Conservation (phyloP, 2,113 vertebrate genomes). For the Semnopithecus entellus region DNA sequence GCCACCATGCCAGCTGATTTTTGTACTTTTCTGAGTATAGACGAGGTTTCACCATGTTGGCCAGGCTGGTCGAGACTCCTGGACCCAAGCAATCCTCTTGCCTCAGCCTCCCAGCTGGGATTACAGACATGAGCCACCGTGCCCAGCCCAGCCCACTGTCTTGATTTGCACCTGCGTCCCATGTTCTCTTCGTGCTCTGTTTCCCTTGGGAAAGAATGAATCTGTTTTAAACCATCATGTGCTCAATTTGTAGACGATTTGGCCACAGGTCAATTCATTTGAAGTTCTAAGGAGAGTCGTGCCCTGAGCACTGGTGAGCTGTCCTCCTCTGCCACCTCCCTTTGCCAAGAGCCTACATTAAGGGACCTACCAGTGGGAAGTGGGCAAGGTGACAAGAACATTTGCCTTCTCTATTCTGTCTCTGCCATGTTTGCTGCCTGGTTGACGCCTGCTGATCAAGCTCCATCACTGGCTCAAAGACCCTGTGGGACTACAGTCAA, state of each 20-base stretch:
- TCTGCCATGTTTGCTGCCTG: neutral
- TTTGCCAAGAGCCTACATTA: neutral
- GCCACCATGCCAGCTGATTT: no score
- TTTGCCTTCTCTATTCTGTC: neutral
- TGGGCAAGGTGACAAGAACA: neutral
- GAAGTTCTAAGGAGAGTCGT: neutral
- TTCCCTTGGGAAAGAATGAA: slow-evolving; percentile 35
- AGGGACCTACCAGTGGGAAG: neutral
- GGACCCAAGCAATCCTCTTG: no score
- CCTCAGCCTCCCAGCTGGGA: no score
- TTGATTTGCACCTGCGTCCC: neutral
- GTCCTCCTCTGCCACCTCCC: neutral
- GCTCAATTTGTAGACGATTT: neutral
- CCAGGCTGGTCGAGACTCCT: no score
- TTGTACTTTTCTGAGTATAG: no score
- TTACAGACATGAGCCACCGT: no score
- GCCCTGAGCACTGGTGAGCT: neutral
- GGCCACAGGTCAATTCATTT: neutral
- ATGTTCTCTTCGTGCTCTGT: neutral
- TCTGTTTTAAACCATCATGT: neutral
- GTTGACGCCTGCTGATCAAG: neutral
- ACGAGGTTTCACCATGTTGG: no score
- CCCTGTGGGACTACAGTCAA: neutral
- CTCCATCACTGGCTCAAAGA: neutral
- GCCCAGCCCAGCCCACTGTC: neutral